These are phyloP conservation scores for Cydia splendana DNA, from an alignment of 1,140 invertebrate species.

Conservation along the genomic window DNA sequence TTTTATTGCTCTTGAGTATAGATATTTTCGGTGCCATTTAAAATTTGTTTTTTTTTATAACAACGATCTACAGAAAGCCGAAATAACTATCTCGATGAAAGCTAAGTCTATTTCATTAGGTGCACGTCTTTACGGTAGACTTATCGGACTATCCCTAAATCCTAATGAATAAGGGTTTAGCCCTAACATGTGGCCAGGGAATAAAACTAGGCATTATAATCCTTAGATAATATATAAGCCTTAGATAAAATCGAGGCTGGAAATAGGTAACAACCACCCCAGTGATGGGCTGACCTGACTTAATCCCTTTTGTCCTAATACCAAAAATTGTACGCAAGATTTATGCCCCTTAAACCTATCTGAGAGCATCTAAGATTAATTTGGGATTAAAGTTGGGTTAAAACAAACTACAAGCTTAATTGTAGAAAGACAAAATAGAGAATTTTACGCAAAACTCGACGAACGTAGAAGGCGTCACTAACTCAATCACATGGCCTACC, in stretches of 20 bases:
- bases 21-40: too few species aligned
- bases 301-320: background rate
- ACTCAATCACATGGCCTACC: too few species aligned
- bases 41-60: too few species aligned
- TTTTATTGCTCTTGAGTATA: too few species aligned
- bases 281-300: background rate
- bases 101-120: background rate
- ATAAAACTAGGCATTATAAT: constrained; percentile 3
- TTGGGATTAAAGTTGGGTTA: background rate
- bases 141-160: background rate
- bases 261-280: background rate
- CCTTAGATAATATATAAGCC: too few species aligned
- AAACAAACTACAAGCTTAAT: background rate
- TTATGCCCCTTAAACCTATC: background rate
- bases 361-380: constrained; percentile 1
- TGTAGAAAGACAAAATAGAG: background rate
- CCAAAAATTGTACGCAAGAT: background rate
- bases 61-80: too few species aligned
- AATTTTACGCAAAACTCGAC: too few species aligned
- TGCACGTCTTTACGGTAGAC: background rate
- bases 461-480: too few species aligned
- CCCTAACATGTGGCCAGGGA: background rate
- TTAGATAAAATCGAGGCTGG: background rate
- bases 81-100: background rate
- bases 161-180: background rate